A percentile compares a stretch with the other conserved stretches of the same genome.
Conservation (phyloP, 2,797 vertebrate species). For the Coreius guichenoti region DNA sequence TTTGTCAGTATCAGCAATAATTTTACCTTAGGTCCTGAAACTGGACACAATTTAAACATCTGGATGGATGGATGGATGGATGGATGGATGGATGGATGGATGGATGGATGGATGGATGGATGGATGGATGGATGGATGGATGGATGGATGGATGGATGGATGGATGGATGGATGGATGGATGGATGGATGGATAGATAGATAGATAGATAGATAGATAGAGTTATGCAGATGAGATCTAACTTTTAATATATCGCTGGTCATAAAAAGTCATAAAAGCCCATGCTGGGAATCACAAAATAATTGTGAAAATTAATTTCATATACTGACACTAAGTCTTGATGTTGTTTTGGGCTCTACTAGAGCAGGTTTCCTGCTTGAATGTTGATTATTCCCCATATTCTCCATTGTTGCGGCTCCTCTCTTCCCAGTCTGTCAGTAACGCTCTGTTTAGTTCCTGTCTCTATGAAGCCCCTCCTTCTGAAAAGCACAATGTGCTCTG, state of each 20-base stretch:
- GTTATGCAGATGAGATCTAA: no score
- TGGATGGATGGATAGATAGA: no score
- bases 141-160: no score
- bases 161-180: no score
- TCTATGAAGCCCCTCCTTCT: no score
- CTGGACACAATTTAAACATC: no score
- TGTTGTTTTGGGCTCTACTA: not conserved
- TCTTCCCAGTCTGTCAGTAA: not conserved
- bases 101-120: no score
- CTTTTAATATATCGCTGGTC: not conserved
- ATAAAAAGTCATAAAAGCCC: not conserved
- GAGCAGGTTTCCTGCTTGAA: not conserved
- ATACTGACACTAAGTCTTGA: not conserved
- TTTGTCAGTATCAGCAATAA: not conserved
- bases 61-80: no score
- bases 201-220: no score
- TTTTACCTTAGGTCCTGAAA: not conserved
- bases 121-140: no score
- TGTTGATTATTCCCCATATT: not conserved
- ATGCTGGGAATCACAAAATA: not conserved
- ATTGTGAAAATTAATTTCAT: not conserved
- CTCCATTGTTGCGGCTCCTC: not conserved
- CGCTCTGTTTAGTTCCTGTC: not conserved
- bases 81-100: no score
- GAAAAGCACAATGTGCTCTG: no score